Evolutionary conservation across 2,888 invertebrate species (phyloP).

Genomic region (Sthenelais limicola): DNA sequence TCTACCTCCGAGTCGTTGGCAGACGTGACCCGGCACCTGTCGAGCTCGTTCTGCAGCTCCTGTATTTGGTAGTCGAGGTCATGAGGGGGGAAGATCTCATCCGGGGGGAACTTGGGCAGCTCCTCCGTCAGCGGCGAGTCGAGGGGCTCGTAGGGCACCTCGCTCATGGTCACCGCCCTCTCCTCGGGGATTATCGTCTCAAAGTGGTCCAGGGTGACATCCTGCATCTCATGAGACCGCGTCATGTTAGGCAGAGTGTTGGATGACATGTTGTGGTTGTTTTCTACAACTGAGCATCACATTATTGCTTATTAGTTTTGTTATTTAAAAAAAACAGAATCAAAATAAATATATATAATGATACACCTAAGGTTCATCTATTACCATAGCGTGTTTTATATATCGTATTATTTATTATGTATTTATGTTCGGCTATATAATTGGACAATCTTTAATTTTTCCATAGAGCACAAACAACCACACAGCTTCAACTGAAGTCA

Average conservation of each 20-base stretch:
- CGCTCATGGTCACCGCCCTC: constrained; percentile 4
- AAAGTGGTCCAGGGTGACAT: constrained; percentile 11
- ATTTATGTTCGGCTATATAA: too few species aligned
- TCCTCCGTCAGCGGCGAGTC: constrained; percentile 33
- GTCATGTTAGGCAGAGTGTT: constrained; percentile 7
- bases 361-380: too few species aligned
- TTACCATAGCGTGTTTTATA: too few species aligned
- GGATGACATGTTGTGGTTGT: constrained; percentile 16
- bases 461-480: too few species aligned
- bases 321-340: too few species aligned
- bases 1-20: neutral
- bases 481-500: too few species aligned
- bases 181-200: constrained; percentile 34
- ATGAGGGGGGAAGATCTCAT: neutral
- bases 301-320: too few species aligned
- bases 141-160: constrained; percentile 29
- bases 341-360: too few species aligned
- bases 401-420: too few species aligned
- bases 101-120: constrained; percentile 4
- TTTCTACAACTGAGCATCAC: constrained; percentile 26
- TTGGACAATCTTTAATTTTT: too few species aligned
- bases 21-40: constrained; percentile 36
- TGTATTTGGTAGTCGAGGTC: constrained; percentile 47
- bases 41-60: constrained; percentile 46
- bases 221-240: constrained; percentile 24